Base-by-base conservation (phyloP, 1,140 invertebrate genomes). In the Sitodiplosis mosellana region DNA sequence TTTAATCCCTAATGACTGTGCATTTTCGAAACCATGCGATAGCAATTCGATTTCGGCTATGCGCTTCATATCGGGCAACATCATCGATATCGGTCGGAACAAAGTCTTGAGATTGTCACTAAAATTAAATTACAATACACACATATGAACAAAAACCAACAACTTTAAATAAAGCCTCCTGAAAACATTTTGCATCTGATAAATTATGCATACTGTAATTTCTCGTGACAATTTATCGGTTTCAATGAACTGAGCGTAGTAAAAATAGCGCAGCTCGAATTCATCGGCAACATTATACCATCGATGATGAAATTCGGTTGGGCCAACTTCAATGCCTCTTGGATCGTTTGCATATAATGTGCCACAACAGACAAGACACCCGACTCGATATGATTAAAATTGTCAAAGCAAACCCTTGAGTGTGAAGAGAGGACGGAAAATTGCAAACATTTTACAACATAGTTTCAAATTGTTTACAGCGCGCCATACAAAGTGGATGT, bases 61-160 rank as follows among this genome's bases (percentile, higher is more conserved):
- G 11, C 95, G 62, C 10, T 87, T 86, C 65, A 94, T 94, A 67
- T 96, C 90, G 1, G 92, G 92, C 18, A 95, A 89, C 90, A 95
- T 95, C 92, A 97, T 97, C 21, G 91, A 90, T 14, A 97, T 90
- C 2, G 90, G 86, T 52, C 92, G 76, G 71, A 97, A 96, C 5
- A 96, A 64, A 0, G 89, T 87, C 77, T 86, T 56, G 2, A 59
- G 27, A 27, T 27, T 27, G 10, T 27, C 27, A 10, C 27, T 27
- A 27, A 27, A 27, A 27, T n/a, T n/a, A n/a, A n/a, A n/a, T n/a
- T n/a, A n/a, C n/a, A n/a, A n/a, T n/a, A n/a, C n/a, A n/a, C n/a
- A 27, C 10, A 27, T 27, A 27, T 27, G 10, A 5, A 27, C 4
- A 27, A 27, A 3, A 27, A 27, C 3, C 10, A 10, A 27, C 3